A percentile compares a stretch with the other conserved stretches of the same genome.
phyloP scores from a whole-genome alignment of 2,797 vertebrate genomes.

The Cheirogaleus major region DNA sequence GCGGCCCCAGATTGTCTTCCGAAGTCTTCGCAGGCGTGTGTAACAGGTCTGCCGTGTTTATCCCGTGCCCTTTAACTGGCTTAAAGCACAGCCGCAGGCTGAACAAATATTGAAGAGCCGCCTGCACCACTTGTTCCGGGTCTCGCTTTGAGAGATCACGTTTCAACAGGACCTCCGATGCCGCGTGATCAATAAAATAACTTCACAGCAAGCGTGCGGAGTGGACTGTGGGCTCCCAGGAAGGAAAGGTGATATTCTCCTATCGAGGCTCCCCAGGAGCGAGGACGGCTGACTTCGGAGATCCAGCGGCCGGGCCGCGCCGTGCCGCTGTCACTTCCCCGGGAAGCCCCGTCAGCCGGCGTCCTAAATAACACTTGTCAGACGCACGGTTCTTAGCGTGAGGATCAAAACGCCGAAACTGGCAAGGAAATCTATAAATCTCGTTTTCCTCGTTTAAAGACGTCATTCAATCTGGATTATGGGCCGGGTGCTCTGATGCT shows the following conservation, averaged over 20 bases:
- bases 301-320: slow-evolving; percentile 39
- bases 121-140: fast-evolving
- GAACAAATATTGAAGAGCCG: not conserved
- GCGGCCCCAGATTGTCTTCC: not conserved
- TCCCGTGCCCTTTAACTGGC: not conserved
- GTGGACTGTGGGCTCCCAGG: fast-evolving
- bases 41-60: not conserved
- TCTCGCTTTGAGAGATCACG: not conserved
- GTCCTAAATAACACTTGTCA: slow-evolving; percentile 52
- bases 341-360: slow-evolving; percentile 65
- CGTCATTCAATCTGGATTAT: slow-evolving; percentile 44
- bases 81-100: not conserved
- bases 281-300: not conserved
- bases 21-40: fast-evolving
- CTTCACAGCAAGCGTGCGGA: not conserved
- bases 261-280: not conserved
- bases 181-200: not conserved
- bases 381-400: slow-evolving; percentile 33
- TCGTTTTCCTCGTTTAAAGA: not conserved
- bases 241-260: not conserved
- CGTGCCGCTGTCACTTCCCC: slow-evolving; percentile 60
- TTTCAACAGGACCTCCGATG: fast-evolving
- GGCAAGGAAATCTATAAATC: slow-evolving; percentile 53
- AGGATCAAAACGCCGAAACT: slow-evolving; percentile 34
- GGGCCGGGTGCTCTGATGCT: fast-evolving